Conservation (phyloP, 30 jellyfish, hydroid and myxozoan species). For the Chironex yamaguchii region DNA sequence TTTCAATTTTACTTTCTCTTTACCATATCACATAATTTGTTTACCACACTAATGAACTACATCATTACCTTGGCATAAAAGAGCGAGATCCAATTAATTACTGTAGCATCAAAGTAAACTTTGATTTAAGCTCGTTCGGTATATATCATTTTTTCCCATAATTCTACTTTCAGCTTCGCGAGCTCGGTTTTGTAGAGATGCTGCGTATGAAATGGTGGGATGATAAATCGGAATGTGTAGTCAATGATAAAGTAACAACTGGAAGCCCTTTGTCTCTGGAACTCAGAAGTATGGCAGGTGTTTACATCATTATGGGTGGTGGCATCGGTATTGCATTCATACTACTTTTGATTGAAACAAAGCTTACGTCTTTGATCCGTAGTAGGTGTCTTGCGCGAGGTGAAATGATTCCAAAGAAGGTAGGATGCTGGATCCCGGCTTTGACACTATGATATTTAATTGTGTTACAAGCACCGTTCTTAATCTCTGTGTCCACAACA, state of each 20-base stretch:
- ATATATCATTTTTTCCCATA: neutral
- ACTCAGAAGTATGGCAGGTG: slow-evolving; percentile 84
- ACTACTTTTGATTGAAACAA: slow-evolving; percentile 63
- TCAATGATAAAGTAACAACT: slow-evolving; percentile 7
- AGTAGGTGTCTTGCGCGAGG: slow-evolving; percentile 66
- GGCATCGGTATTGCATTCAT: slow-evolving; percentile 68
- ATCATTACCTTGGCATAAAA: too few species aligned
- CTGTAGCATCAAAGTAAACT: too few species aligned
- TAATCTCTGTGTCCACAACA: too few species aligned
- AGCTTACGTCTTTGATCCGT: slow-evolving; percentile 29
- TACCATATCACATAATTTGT: too few species aligned
- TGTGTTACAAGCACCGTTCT: too few species aligned
- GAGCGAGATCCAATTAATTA: too few species aligned
- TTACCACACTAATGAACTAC: too few species aligned
- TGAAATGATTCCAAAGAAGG: neutral
- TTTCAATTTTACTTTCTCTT: too few species aligned
- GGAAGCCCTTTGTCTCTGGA: slow-evolving; percentile 70
- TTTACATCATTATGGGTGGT: slow-evolving; percentile 76
- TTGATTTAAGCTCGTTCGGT: neutral
- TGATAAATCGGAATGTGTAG: slow-evolving; percentile 66
- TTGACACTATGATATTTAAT: too few species aligned
- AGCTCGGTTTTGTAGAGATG: slow-evolving; percentile 78
- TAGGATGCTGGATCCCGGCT: too few species aligned
- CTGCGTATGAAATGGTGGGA: slow-evolving; percentile 91
- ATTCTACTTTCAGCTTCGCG: slow-evolving; percentile 62